phyloP scores from a whole-genome alignment of 2,888 invertebrate species.

The Hybos culiciformis region DNA sequence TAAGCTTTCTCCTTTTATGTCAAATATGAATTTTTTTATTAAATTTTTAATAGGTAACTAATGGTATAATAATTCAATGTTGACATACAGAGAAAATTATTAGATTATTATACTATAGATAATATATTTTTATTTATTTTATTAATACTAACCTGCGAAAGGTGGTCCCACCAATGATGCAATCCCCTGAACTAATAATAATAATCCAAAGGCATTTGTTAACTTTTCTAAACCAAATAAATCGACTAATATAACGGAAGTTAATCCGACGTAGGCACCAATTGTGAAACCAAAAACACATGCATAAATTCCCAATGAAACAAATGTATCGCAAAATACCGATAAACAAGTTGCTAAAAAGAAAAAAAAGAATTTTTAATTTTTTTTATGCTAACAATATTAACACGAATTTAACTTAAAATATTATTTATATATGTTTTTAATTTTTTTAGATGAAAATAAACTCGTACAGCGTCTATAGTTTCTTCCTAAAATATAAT shows the following conservation, averaged over 20 bases:
- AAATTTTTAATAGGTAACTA: no score
- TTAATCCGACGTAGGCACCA: constrained; percentile 92
- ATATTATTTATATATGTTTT: background rate
- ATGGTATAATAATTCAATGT: no score
- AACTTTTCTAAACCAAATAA: constrained; percentile 81
- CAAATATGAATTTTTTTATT: no score
- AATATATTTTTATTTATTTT: no score
- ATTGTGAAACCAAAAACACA: constrained; percentile 77
- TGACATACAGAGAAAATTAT: no score
- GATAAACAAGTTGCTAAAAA: constrained; percentile 64
- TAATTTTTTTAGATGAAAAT: background rate
- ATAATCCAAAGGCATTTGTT: constrained; percentile 89
- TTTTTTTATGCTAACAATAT: no score
- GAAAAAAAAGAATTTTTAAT: no score
- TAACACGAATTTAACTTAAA: no score
- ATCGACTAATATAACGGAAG: constrained; percentile 90
- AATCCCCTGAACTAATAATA: constrained; percentile 85
- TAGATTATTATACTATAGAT: no score
- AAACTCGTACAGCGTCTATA: no score
- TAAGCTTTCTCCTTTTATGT: no score
- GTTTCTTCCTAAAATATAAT: no score
- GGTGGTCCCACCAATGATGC: constrained; percentile 89
- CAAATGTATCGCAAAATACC: constrained; percentile 59
- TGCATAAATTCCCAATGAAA: constrained; percentile 62
- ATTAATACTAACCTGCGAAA: constrained; percentile 65